A percentile compares a stretch with the other conserved stretches of the same genome.
These are phyloP conservation scores for Channallabes apus DNA, from an alignment of 2,797 vertebrate genomes.

Conservation along the genomic window DNA sequence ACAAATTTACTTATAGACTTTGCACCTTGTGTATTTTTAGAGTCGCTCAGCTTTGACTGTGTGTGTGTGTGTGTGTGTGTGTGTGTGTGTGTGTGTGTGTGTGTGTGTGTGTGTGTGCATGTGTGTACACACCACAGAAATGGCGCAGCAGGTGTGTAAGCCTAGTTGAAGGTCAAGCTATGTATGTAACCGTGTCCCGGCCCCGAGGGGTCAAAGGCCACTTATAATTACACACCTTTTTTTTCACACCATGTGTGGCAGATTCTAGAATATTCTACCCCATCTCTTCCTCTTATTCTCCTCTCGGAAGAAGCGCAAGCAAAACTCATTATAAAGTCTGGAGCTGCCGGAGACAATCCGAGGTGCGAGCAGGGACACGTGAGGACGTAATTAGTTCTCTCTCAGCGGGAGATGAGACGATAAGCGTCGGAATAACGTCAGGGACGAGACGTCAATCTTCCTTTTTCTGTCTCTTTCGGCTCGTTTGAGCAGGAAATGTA, in stretches of 20 bases:
- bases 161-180: constrained; percentile 47
- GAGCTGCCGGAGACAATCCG: constrained; percentile 69
- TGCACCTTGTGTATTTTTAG: constrained; percentile 5
- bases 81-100: not conserved
- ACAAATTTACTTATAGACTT: not conserved
- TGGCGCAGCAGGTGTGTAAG: constrained; percentile 66
- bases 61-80: not conserved
- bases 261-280: constrained; percentile 21
- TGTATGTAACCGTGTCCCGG: constrained; percentile 57
- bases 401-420: constrained; percentile 78
- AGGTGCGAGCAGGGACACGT: constrained; percentile 66
- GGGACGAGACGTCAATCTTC: constrained; percentile 30
- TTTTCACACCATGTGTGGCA: constrained; percentile 42
- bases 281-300: constrained; percentile 35
- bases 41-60: not conserved
- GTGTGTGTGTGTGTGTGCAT: not conserved
- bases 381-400: constrained; percentile 79
- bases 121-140: constrained; percentile 21
- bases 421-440: constrained; percentile 58
- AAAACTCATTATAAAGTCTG: constrained; percentile 75
- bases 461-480: constrained; percentile 12
- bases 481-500: constrained; percentile 4
- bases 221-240: constrained; percentile 60
- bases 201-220: constrained; percentile 63
- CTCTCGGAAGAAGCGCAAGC: constrained; percentile 64